Evolutionary conservation across 2,113 vertebrate species (phyloP).

Genomic region (Eptesicus fuscus): DNA sequence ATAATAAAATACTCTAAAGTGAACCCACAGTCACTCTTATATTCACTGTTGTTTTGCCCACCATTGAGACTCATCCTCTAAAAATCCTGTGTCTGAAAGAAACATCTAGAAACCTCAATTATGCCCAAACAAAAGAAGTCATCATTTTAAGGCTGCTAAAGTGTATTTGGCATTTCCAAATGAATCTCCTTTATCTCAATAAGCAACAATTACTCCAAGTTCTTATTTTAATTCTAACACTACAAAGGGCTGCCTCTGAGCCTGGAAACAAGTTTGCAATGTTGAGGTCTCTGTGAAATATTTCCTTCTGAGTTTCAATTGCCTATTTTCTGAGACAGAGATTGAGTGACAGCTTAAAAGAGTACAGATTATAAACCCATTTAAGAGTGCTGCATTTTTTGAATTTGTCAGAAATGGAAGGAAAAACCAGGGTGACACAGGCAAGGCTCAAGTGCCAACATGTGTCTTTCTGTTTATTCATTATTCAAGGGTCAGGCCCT

Average conservation of each 20-base stretch:
- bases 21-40: not conserved
- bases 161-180: conserved; percentile 56
- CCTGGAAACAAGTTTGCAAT: not conserved
- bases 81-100: conserved; percentile 31
- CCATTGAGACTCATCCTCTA: not conserved
- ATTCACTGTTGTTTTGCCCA: not conserved
- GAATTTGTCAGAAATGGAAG: conserved; percentile 9
- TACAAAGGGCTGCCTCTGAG: not conserved
- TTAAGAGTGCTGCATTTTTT: not conserved
- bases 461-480: conserved; percentile 57
- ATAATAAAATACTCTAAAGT: conserved; percentile 3
- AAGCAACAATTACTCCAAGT: conserved; percentile 31
- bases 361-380: conserved; percentile 39
- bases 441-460: conserved; percentile 56
- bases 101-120: conserved; percentile 21
- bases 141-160: conserved; percentile 51
- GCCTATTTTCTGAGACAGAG: conserved; percentile 27
- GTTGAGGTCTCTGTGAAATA: conserved; percentile 2
- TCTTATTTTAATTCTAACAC: conserved; percentile 53
- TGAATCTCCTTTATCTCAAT: conserved; percentile 56
- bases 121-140: conserved; percentile 47
- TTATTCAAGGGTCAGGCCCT: conserved; percentile 59
- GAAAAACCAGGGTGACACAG: conserved; percentile 46
- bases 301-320: conserved; percentile 19
- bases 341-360: conserved; percentile 59